phyloP scores from a whole-genome alignment of 2,888 invertebrate species.

The Congeria kusceri region DNA sequence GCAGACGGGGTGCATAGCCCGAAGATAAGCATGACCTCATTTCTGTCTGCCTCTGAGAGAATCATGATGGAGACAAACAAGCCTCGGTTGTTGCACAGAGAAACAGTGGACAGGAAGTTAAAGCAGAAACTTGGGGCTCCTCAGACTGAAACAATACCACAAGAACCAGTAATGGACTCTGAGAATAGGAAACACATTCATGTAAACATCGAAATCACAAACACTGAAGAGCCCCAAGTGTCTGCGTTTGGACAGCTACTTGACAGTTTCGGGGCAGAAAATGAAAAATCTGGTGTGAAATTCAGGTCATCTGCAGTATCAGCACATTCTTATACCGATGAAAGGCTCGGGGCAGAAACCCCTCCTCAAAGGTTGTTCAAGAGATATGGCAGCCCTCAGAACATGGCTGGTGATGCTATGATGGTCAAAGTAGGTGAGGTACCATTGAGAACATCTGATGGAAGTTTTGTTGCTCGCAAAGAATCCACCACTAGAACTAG shows the following conservation, averaged over 20 bases:
- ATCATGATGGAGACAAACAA: slow-evolving; percentile 61
- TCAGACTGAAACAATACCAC: slow-evolving; percentile 11
- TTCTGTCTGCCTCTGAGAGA: slow-evolving; percentile 67
- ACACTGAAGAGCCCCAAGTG: slow-evolving; percentile 20
- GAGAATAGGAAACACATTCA: slow-evolving; percentile 43
- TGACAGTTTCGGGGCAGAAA: slow-evolving; percentile 66
- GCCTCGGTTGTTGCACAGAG: slow-evolving; percentile 67
- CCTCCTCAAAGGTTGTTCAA: slow-evolving; percentile 54
- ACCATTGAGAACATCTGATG: slow-evolving; percentile 28
- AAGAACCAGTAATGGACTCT: not conserved
- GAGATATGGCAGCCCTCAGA: slow-evolving; percentile 59
- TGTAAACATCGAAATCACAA: slow-evolving; percentile 39
- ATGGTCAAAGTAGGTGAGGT: slow-evolving; percentile 41
- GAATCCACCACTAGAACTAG: slow-evolving; percentile 41
- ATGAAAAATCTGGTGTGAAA: slow-evolving; percentile 52
- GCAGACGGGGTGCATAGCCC: slow-evolving; percentile 26
- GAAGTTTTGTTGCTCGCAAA: slow-evolving; percentile 18
- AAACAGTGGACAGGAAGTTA: slow-evolving; percentile 62
- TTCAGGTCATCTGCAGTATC: slow-evolving; percentile 28
- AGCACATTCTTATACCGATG: slow-evolving; percentile 21
- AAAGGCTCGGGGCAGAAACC: slow-evolving; percentile 48
- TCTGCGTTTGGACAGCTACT: slow-evolving; percentile 42
- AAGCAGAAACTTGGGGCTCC: slow-evolving; percentile 32
- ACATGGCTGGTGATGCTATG: slow-evolving; percentile 12
- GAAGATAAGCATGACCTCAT: slow-evolving; percentile 52